phyloP scores from a whole-genome alignment of 2,113 vertebrate genomes.

The Agelaius tricolor region DNA sequence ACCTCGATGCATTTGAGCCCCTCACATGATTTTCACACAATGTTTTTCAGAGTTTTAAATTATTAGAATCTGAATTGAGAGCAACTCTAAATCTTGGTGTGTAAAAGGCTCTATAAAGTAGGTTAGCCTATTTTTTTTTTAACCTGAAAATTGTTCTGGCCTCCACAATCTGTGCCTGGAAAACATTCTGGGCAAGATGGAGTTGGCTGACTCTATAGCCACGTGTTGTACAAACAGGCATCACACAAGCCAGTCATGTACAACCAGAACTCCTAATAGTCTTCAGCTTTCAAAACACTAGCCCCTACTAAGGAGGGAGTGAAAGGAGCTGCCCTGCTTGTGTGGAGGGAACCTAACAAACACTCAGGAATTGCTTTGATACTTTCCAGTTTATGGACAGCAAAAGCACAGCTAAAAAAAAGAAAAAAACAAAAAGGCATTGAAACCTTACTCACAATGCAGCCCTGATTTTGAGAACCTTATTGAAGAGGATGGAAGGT shows the following conservation, averaged over 20 bases:
- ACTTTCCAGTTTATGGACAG: background rate
- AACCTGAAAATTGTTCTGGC: background rate
- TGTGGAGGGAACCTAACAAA: background rate
- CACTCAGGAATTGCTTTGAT: background rate
- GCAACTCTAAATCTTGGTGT: background rate
- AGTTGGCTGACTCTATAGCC: background rate
- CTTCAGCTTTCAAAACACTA: conserved; percentile 14
- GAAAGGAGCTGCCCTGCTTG: background rate
- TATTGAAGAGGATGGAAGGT: background rate
- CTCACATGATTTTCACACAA: background rate
- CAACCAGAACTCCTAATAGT: background rate
- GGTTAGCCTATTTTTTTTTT: background rate
- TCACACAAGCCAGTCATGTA: background rate
- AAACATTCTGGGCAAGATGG: background rate
- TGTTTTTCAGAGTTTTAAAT: background rate
- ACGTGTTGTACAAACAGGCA: background rate
- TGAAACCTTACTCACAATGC: background rate
- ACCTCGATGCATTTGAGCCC: background rate
- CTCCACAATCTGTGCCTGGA: background rate
- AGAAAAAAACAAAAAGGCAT: background rate
- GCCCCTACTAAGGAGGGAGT: background rate
- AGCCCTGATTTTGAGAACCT: background rate
- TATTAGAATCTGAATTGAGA: background rate
- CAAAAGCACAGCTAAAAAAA: background rate
- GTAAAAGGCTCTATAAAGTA: background rate